Base-by-base conservation (phyloP, 2,113 vertebrate species). In the Echinops telfairi region DNA sequence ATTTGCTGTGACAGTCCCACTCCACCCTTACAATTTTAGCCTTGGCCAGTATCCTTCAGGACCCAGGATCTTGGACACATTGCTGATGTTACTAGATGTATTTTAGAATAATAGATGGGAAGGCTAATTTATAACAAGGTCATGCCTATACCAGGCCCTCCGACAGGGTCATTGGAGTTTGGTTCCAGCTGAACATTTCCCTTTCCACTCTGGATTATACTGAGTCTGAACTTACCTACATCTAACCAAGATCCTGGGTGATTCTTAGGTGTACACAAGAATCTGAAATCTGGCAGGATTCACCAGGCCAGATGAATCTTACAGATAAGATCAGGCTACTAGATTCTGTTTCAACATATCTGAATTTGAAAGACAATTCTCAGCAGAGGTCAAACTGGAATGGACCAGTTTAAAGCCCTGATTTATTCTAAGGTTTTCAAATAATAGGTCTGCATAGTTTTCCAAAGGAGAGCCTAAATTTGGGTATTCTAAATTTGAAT, bases 391-490 rank as follows among this genome's bases (percentile, higher is more conserved):
- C 10, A 31, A 68, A 31, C 66, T 29, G 3, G 15, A 68, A 68
- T 31, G 66, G 15, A 31, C 27, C 29, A 16, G 29, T 68, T 64
- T 15, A 16, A 68, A 31, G 15, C 15, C 27, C 66, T 31, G 64
- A 92, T 83, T 93, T 94, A 90, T 88, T 81, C n/a, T 27, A 78
- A 77, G 53, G 17, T 25, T 88, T 96, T 95, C 88, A 95, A 86
- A 92, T 93, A 95, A 86, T 93, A 92, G 84, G 29, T 92, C 70
- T 93, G 58, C 57, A 77, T 84, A 90, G 40, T 83, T 96, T 92
- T 83, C 68, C n/a, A 92, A 68, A 68, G 90, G 36, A 83, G 22
- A 92, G 73, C 66, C 71, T 81, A 7, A 89, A 82, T 83, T 95
- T 90, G 0, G 53, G 90, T 40, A 76, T 94, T 62, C 83, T 89